Evolutionary conservation across 2,797 vertebrate species (phyloP).

Genomic region (Syngnathus rostellatus): DNA sequence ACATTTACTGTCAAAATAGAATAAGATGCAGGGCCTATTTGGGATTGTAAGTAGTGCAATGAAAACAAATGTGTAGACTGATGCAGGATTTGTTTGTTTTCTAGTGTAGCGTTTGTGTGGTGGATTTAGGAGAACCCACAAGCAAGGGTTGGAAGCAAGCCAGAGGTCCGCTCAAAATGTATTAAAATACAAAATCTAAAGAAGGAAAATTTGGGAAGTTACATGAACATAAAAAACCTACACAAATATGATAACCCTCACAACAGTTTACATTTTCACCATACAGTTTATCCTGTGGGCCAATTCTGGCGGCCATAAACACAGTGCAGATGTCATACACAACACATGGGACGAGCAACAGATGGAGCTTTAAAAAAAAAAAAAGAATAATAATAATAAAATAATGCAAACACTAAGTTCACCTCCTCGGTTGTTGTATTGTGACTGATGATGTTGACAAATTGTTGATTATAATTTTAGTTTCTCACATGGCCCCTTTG

Average conservation of each 20-base stretch:
- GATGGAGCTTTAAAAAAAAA: not conserved
- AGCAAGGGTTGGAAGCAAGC: no score
- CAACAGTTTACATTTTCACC: not conserved
- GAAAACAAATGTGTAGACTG: not conserved
- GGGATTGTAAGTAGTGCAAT: not conserved
- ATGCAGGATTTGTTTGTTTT: no score
- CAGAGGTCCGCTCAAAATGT: no score
- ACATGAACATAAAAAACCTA: not conserved
- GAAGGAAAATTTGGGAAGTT: no score
- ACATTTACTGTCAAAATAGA: not conserved
- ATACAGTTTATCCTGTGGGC: not conserved
- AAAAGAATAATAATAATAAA: not conserved
- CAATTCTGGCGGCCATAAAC: not conserved
- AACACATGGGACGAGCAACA: not conserved
- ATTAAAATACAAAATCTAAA: no score
- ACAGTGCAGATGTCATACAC: not conserved
- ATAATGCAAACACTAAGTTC: not conserved
- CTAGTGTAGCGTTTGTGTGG: no score
- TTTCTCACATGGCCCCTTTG: no score
- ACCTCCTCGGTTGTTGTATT: not conserved
- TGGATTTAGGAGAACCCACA: no score
- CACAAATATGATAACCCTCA: not conserved
- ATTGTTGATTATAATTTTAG: conserved; percentile 1
- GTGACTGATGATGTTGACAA: not conserved
- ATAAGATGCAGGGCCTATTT: no score